These are phyloP conservation scores for Chondrilla cf. caribensis DNA, from an alignment of 37 sponge, comb jelly and placozoan genomes.

Conservation along the genomic window DNA sequence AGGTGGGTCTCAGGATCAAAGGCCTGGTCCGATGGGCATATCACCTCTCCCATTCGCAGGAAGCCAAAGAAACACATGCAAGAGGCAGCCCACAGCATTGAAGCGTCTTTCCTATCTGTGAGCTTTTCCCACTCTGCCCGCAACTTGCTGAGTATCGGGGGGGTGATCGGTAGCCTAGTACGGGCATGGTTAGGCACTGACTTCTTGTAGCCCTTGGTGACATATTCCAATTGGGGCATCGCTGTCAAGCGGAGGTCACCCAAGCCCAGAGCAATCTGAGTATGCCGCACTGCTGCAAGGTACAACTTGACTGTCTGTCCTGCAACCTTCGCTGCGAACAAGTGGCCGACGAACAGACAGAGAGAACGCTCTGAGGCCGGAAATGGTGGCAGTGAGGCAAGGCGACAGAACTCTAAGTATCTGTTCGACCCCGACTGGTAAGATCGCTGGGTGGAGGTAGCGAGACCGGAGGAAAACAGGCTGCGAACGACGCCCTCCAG, in stretches of 20 bases:
- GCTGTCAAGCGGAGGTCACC: neutral
- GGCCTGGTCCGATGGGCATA: neutral
- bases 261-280: slow-evolving; percentile 27
- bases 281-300: slow-evolving; percentile 39
- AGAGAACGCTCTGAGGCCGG: slow-evolving; percentile 27
- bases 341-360: slow-evolving; percentile 1
- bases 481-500: slow-evolving; percentile 35
- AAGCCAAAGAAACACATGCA: slow-evolving; percentile 17
- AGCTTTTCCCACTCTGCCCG: neutral
- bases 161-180: neutral
- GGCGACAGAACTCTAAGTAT: slow-evolving; percentile 13
- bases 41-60: neutral
- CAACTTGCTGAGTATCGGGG: neutral
- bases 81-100: neutral
- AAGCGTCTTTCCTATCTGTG: neutral
- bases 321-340: neutral
- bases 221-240: slow-evolving; percentile 30
- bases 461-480: slow-evolving; percentile 31
- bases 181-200: neutral
- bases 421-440: neutral
- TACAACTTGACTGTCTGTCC: slow-evolving; percentile 7
- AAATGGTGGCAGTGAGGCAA: neutral
- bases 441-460: slow-evolving; percentile 20
- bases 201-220: slow-evolving; percentile 18
- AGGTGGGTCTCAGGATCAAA: neutral